phyloP scores from a whole-genome alignment of 2,888 invertebrate genomes.

The Melanostoma scalare region DNA sequence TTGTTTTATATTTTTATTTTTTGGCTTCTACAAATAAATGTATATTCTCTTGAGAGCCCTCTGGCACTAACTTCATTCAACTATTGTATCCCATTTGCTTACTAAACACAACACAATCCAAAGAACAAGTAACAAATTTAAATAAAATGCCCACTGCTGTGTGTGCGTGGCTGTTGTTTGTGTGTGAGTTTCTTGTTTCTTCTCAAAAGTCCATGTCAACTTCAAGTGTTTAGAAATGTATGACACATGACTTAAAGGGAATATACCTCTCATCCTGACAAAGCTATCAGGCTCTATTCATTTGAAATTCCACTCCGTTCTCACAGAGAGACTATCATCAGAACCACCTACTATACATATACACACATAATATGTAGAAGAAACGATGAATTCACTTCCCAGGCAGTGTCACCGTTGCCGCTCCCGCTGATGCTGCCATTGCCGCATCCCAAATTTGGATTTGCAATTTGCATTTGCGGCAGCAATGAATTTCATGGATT shows the following conservation, averaged over 20 bases:
- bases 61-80: constrained; percentile 45
- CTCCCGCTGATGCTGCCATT: not conserved
- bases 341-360: not conserved
- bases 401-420: not conserved
- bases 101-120: constrained; percentile 28
- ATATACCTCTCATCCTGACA: constrained; percentile 20
- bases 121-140: constrained; percentile 51
- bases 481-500: constrained; percentile 69
- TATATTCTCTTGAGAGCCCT: constrained; percentile 16
- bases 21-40: not conserved
- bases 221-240: constrained; percentile 59
- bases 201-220: constrained; percentile 25
- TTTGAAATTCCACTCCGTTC: constrained; percentile 35
- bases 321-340: constrained; percentile 1
- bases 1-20: not conserved
- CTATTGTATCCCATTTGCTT: constrained; percentile 54
- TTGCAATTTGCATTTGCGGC: constrained; percentile 65
- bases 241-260: constrained; percentile 61
- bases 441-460: constrained; percentile 60
- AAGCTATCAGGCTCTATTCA: constrained; percentile 27
- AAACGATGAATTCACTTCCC: constrained; percentile 1
- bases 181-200: not conserved
- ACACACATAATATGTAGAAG: not conserved
- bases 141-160: constrained; percentile 53
- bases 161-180: not conserved